Evolutionary conservation across 2,797 vertebrate species (phyloP).

Genomic region (Perodicticus potto): DNA sequence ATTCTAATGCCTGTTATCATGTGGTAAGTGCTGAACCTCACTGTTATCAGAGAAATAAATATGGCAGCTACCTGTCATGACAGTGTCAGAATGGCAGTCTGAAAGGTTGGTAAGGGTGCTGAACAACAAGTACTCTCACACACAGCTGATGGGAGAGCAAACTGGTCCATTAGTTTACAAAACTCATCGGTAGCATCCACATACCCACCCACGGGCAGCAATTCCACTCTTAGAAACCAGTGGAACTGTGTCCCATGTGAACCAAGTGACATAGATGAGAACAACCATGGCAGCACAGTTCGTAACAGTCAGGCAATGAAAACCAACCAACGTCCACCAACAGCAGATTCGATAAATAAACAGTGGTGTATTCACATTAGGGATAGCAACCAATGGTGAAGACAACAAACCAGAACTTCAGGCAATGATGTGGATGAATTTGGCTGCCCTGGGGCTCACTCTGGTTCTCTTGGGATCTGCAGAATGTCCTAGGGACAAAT

Average conservation of each 20-base stretch:
- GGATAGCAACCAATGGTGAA: not conserved
- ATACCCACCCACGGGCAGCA: not conserved
- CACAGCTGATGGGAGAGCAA: not conserved
- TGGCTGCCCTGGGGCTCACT: not conserved
- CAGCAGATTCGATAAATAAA: not conserved
- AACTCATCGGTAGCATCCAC: not conserved
- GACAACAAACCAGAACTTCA: not conserved
- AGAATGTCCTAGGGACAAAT: not conserved
- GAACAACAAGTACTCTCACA: not conserved
- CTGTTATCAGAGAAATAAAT: not conserved
- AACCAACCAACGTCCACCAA: not conserved
- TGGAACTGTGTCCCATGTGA: not conserved
- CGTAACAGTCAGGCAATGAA: not conserved
- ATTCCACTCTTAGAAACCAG: not conserved
- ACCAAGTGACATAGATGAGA: not conserved
- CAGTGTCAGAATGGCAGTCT: not conserved
- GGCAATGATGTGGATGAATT: not conserved
- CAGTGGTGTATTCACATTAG: not conserved
- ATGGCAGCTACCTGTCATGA: not conserved
- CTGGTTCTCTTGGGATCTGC: not conserved
- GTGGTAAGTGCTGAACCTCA: not conserved
- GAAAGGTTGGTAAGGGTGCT: not conserved
- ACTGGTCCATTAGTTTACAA: not conserved
- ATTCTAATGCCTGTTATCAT: not conserved
- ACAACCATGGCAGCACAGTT: fast-evolving